These are phyloP conservation scores for Whitmania pigra DNA, from an alignment of 1,140 invertebrate genomes.

Conservation along the genomic window DNA sequence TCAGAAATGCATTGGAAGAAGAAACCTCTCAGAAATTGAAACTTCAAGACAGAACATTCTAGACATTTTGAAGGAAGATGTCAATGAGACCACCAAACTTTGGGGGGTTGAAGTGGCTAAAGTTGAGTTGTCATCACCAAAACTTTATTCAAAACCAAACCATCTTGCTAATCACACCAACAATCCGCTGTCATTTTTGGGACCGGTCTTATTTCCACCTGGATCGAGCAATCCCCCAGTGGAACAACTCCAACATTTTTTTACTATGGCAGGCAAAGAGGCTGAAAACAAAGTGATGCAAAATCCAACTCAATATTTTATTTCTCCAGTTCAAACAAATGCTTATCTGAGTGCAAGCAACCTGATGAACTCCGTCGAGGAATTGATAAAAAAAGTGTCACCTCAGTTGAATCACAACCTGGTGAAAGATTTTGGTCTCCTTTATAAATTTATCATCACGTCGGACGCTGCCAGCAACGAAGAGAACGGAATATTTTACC, in stretches of 20 bases:
- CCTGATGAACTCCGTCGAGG: conserved; percentile 22
- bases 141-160: conserved; percentile 19
- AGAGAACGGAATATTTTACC: conserved; percentile 30
- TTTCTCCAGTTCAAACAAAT: not conserved
- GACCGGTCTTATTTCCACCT: conserved; percentile 23
- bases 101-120: conserved; percentile 33
- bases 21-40: conserved; percentile 31
- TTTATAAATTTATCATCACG: conserved; percentile 33
- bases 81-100: conserved; percentile 26
- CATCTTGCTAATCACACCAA: not conserved
- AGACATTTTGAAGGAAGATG: conserved; percentile 28
- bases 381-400: conserved; percentile 27
- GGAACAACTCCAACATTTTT: conserved; percentile 19
- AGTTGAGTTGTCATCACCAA: conserved; percentile 29
- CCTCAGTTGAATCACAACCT: conserved; percentile 27
- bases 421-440: conserved; percentile 30
- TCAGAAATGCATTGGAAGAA: conserved; percentile 30
- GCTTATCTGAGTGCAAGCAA: not conserved
- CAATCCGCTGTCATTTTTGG: conserved; percentile 21
- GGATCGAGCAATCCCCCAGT: conserved; percentile 17
- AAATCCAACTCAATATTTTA: not conserved
- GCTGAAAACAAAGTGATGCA: not conserved
- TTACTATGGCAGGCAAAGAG: conserved; percentile 1
- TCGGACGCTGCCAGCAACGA: conserved; percentile 24
- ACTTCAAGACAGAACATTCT: conserved; percentile 25